phyloP scores from a whole-genome alignment of 2,797 vertebrate species.

The Micropoecilia bifurca region DNA sequence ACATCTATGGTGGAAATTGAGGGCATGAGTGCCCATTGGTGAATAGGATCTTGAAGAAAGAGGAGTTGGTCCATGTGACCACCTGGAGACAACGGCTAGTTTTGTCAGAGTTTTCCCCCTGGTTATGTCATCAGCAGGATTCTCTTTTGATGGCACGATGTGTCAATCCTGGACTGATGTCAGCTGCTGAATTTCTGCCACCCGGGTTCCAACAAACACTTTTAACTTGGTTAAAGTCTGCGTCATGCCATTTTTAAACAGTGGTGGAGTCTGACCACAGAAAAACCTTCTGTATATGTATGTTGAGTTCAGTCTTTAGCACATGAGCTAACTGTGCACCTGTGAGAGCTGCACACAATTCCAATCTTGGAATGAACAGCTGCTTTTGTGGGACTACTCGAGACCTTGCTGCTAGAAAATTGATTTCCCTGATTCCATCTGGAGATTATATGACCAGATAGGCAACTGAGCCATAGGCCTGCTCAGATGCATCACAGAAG shows the following conservation, averaged over 20 bases:
- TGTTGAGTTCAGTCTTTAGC: neutral
- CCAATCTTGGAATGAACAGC: neutral
- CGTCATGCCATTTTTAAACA: neutral
- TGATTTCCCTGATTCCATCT: neutral
- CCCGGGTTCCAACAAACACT: neutral
- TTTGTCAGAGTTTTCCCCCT: neutral
- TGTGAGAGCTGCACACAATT: neutral
- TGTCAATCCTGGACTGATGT: neutral
- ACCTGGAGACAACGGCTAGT: too few species aligned
- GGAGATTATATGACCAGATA: neutral
- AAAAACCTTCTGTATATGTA: too few species aligned
- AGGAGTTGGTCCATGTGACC: too few species aligned
- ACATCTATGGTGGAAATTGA: neutral
- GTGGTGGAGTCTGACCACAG: conserved; percentile 1
- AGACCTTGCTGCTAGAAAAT: neutral
- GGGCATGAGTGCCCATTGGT: neutral
- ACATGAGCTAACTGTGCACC: neutral
- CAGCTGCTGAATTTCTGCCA: neutral
- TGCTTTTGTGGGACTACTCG: neutral
- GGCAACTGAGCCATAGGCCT: neutral
- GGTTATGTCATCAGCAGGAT: neutral
- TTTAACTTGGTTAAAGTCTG: too few species aligned
- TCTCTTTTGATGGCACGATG: neutral
- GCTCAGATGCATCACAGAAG: neutral
- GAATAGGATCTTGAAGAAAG: too few species aligned